Evolutionary conservation across 1,140 invertebrate genomes (phyloP).

Genomic region (Ptiloglossa arizonensis): DNA sequence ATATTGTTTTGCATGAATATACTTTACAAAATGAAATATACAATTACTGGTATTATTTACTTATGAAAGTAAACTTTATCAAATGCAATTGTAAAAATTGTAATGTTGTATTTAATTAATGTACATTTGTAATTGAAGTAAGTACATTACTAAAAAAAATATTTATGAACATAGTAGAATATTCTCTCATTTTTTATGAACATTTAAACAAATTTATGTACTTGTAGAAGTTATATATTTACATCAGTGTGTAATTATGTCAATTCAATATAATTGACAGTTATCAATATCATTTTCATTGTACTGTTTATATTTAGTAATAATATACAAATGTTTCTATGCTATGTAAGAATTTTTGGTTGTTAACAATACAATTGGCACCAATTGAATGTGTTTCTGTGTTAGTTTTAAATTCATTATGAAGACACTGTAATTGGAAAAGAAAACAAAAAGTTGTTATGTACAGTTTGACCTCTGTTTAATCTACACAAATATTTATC

Average conservation of each 20-base stretch:
- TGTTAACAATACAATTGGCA: too few species aligned
- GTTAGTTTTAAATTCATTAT: too few species aligned
- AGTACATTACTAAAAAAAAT: background rate
- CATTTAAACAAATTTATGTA: too few species aligned
- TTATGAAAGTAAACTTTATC: background rate
- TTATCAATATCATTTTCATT: background rate
- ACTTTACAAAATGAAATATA: too few species aligned
- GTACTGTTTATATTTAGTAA: background rate
- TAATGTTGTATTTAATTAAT: background rate
- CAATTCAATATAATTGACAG: background rate
- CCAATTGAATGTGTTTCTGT: too few species aligned
- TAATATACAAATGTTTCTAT: background rate
- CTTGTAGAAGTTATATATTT: too few species aligned
- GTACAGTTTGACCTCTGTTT: background rate
- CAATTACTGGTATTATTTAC: background rate
- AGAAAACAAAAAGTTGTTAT: background rate
- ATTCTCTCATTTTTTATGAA: too few species aligned
- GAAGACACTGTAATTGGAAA: background rate
- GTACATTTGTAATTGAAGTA: background rate
- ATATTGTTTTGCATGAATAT: too few species aligned
- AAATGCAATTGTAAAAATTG: background rate
- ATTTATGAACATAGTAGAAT: background rate
- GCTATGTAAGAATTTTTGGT: background rate
- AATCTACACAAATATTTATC: background rate
- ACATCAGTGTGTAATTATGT: too few species aligned